phyloP scores from a whole-genome alignment of 2,113 vertebrate genomes.

The Ageneiosus marmoratus region DNA sequence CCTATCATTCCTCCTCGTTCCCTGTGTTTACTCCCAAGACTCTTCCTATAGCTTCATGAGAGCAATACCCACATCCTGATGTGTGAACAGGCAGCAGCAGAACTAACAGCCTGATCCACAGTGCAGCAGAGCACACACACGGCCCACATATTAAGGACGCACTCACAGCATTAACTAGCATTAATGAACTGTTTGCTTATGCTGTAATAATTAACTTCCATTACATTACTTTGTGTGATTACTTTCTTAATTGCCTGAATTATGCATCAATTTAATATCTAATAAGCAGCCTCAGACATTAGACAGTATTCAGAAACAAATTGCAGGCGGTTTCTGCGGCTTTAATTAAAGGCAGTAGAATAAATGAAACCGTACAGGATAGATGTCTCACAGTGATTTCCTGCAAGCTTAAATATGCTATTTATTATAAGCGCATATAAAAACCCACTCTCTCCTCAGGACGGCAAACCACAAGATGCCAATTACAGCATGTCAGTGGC shows the following conservation, averaged over 20 bases:
- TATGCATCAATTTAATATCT: conserved; percentile 99
- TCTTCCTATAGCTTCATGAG: conserved; percentile 55
- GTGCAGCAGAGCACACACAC: conserved; percentile 80
- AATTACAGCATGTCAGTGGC: conserved; percentile 77
- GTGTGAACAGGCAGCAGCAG: conserved; percentile 71
- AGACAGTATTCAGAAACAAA: conserved; percentile 99
- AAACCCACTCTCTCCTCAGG: conserved; percentile 89
- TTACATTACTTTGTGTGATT: conserved; percentile 99
- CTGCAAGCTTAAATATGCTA: conserved; percentile 99
- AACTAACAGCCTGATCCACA: conserved; percentile 70
- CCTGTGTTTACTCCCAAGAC: conserved; percentile 6
- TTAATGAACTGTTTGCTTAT: conserved; percentile 99
- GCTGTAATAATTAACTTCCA: conserved; percentile 99
- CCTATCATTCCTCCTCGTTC: conserved; percentile 4
- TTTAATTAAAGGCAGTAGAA: conserved; percentile 99
- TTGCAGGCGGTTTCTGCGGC: conserved; percentile 93
- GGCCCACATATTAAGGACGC: conserved; percentile 97
- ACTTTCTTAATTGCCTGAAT: conserved; percentile 99
- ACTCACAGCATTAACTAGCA: conserved; percentile 98
- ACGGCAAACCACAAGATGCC: conserved; percentile 91
- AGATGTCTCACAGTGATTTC: conserved; percentile 97
- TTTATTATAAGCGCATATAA: conserved; percentile 98
- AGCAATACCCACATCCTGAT: conserved; percentile 75
- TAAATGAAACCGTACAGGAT: conserved; percentile 98
- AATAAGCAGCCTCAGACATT: conserved; percentile 99